Percentiles rank a stretch among this genome's conserved stretches.
Evolutionary conservation across 2,797 vertebrate genomes (phyloP).

Genomic region (Huso huso): DNA sequence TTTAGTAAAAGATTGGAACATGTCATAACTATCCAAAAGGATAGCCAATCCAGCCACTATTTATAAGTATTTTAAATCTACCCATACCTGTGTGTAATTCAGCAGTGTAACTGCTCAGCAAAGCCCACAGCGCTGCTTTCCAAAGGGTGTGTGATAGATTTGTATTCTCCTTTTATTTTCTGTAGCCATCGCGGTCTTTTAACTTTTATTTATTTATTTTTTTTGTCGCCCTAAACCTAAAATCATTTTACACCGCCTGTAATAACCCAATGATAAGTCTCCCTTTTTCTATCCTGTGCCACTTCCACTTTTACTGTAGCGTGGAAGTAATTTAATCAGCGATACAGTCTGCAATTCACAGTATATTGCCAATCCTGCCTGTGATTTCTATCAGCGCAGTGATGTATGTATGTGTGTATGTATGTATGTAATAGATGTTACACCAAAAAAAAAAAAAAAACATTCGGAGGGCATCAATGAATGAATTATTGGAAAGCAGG

Average conservation of each 20-base stretch:
- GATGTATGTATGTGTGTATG: slow-evolving; percentile 79
- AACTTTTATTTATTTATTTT: no score
- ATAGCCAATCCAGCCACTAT: no score
- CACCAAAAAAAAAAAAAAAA: slow-evolving; percentile 61
- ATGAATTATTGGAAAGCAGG: slow-evolving; percentile 87
- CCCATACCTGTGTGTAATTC: no score
- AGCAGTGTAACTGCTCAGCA: no score
- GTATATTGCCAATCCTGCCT: slow-evolving; percentile 84
- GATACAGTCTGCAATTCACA: slow-evolving; percentile 71
- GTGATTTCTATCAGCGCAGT: slow-evolving; percentile 86
- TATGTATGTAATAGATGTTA: slow-evolving; percentile 77
- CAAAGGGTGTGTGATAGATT: no score
- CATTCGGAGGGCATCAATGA: slow-evolving; percentile 84
- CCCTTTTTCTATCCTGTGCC: slow-evolving; percentile 45
- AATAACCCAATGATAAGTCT: slow-evolving; percentile 58
- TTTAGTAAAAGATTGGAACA: no score
- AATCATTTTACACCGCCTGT: slow-evolving; percentile 41
- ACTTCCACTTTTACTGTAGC: slow-evolving; percentile 52
- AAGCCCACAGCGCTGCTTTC: no score
- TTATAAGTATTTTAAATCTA: no score
- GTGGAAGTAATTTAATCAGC: slow-evolving; percentile 76
- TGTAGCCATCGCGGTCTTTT: no score
- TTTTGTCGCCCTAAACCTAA: slow-evolving; percentile 46
- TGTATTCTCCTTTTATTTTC: no score
- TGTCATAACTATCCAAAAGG: no score